Conservation (phyloP, 2,113 vertebrate genomes). For the Corydoras maculifer region DNA sequence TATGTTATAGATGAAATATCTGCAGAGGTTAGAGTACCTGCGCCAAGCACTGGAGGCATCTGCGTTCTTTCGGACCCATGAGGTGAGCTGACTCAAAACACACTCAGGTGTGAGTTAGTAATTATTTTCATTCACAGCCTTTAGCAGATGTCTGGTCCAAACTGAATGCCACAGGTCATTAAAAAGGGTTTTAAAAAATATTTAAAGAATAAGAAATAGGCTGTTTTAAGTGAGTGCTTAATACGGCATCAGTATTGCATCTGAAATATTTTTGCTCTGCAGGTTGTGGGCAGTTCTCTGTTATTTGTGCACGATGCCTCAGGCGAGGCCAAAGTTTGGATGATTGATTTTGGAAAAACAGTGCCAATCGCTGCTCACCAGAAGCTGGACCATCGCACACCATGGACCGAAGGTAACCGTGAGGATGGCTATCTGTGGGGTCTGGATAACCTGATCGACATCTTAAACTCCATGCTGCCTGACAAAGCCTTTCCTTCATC, state of each 20-base stretch:
- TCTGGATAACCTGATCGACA: slow-evolving; percentile 78
- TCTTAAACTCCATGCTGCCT: slow-evolving; percentile 64
- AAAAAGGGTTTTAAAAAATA: no score
- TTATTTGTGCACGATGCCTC: slow-evolving; percentile 82
- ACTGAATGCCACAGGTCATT: no score
- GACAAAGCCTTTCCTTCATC: slow-evolving; percentile 33
- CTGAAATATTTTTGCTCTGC: slow-evolving; percentile 15
- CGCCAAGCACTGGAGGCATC: slow-evolving; percentile 71
- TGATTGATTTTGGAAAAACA: slow-evolving; percentile 91
- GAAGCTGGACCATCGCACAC: slow-evolving; percentile 75
- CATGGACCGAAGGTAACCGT: slow-evolving; percentile 81
- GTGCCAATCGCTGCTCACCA: slow-evolving; percentile 63
- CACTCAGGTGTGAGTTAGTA: not conserved
- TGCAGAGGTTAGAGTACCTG: slow-evolving; percentile 69
- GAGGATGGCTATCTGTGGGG: slow-evolving; percentile 89
- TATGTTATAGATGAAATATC: slow-evolving; percentile 65
- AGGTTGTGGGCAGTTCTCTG: slow-evolving; percentile 87
- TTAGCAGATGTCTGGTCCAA: no score
- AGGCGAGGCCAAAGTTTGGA: slow-evolving; percentile 78
- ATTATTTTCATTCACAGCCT: no score
- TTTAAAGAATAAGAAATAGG: not conserved
- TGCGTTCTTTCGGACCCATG: slow-evolving; percentile 75
- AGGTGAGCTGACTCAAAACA: slow-evolving; percentile 59
- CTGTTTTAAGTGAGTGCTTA: no score
- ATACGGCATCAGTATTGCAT: not conserved